Evolutionary conservation across 2,888 invertebrate species (phyloP).

Genomic region (Geotrupes spiniger): DNA sequence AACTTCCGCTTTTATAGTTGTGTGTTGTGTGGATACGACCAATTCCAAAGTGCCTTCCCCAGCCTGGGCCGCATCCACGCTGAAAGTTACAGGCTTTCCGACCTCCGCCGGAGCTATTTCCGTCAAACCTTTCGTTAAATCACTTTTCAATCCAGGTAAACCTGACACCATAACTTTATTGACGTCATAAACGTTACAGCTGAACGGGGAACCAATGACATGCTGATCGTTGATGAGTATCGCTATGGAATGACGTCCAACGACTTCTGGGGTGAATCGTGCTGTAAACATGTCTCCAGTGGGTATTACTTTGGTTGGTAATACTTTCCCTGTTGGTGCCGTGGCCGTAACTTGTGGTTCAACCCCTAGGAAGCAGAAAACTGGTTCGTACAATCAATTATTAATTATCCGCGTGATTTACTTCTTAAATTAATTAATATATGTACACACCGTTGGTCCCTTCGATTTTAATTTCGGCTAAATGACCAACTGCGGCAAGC

Average conservation of each 20-base stretch:
- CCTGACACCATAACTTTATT: slow-evolving; percentile 73
- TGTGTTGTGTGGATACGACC: slow-evolving; percentile 85
- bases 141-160: slow-evolving; percentile 48
- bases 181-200: slow-evolving; percentile 92
- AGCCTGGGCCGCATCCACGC: slow-evolving; percentile 92
- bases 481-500: slow-evolving; percentile 64
- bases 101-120: slow-evolving; percentile 58
- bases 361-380: slow-evolving; percentile 46
- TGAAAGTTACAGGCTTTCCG: slow-evolving; percentile 85
- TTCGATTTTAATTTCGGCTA: slow-evolving; percentile 60
- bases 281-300: slow-evolving; percentile 71
- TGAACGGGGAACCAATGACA: slow-evolving; percentile 88
- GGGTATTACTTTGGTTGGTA: slow-evolving; percentile 69
- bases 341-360: slow-evolving; percentile 73
- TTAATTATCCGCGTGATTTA: no score
- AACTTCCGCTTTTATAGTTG: slow-evolving; percentile 81
- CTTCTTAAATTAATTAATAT: no score
- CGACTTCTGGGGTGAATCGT: slow-evolving; percentile 79
- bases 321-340: slow-evolving; percentile 78
- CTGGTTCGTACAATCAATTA: no score
- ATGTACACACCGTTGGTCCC: slow-evolving; percentile 49
- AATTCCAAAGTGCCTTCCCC: slow-evolving; percentile 91
- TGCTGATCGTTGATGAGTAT: slow-evolving; percentile 80
- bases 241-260: slow-evolving; percentile 82
- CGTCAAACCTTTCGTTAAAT: slow-evolving; percentile 43